A percentile compares a stretch with the other conserved stretches of the same genome.
Evolutionary conservation across 1,140 invertebrate species (phyloP).

Genomic region (Nymphalis io): DNA sequence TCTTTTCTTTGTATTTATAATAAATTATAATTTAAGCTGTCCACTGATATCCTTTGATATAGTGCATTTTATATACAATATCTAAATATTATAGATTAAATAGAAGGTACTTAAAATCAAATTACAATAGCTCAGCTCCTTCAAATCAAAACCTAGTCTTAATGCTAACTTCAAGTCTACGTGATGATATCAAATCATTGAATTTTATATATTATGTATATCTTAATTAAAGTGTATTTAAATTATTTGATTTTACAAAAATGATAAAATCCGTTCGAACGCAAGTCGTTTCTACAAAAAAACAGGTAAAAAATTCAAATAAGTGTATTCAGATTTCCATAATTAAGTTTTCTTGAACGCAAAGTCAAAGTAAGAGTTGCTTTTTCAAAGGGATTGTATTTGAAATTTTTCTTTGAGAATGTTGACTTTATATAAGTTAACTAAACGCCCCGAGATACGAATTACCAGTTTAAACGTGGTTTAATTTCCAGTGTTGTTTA

Average conservation of each 20-base stretch:
- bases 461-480: not conserved
- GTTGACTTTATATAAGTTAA: constrained; percentile 25
- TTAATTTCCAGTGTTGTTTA: constrained; percentile 10
- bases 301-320: constrained; percentile 14
- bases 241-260: not conserved
- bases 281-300: constrained; percentile 3
- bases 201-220: too few species aligned
- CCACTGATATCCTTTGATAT: too few species aligned
- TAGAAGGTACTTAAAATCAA: too few species aligned
- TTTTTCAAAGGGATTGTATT: constrained; percentile 34
- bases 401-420: constrained; percentile 36
- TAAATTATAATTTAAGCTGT: too few species aligned
- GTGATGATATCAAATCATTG: too few species aligned
- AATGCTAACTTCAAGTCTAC: too few species aligned
- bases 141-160: too few species aligned
- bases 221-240: too few species aligned
- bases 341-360: constrained; percentile 33
- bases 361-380: constrained; percentile 35
- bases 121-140: too few species aligned
- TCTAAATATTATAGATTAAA: too few species aligned
- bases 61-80: too few species aligned
- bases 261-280: constrained; percentile 4
- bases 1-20: too few species aligned
- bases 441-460: constrained; percentile 21
- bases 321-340: constrained; percentile 31